Evolutionary conservation across 2,888 invertebrate genomes (phyloP).

Genomic region (Allygus modestus): DNA sequence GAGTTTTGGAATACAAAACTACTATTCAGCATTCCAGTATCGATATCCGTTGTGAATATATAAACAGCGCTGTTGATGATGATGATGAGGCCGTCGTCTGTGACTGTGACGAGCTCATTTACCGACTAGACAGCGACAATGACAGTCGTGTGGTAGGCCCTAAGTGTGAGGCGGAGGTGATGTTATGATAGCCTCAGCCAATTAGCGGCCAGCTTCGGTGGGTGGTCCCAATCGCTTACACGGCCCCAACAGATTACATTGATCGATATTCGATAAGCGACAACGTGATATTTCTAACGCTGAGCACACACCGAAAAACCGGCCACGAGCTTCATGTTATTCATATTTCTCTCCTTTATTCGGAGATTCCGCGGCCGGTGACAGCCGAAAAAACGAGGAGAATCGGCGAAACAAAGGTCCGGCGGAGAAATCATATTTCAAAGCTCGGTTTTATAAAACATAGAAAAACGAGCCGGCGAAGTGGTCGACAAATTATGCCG

Average conservation of each 20-base stretch:
- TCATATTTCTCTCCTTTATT: slow-evolving; percentile 58
- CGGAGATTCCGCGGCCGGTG: slow-evolving; percentile 51
- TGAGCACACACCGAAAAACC: slow-evolving; percentile 52
- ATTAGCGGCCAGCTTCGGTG: slow-evolving; percentile 22
- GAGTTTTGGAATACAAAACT: too few species aligned
- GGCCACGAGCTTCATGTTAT: slow-evolving; percentile 50
- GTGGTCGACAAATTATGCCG: slow-evolving; percentile 61
- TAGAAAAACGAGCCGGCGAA: slow-evolving; percentile 43
- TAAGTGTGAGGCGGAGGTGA: slow-evolving; percentile 4
- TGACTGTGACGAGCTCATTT: slow-evolving; percentile 7
- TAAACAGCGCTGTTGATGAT: too few species aligned
- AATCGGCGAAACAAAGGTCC: slow-evolving; percentile 42
- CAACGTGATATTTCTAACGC: slow-evolving; percentile 58
- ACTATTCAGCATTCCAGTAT: too few species aligned
- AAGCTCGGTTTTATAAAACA: slow-evolving; percentile 58
- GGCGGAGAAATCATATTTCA: slow-evolving; percentile 62
- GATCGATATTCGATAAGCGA: slow-evolving; percentile 55
- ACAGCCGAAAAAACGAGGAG: slow-evolving; percentile 60
- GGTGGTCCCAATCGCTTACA: slow-evolving; percentile 50
- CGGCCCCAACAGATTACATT: slow-evolving; percentile 41
- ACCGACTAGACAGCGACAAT: not conserved
- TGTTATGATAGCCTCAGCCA: slow-evolving; percentile 33
- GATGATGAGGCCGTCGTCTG: too few species aligned
- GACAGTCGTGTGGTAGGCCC: not conserved
- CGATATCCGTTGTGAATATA: too few species aligned